A percentile compares a stretch with the other conserved stretches of the same genome.
Evolutionary conservation across 2,888 invertebrate genomes (phyloP).

Genomic region (Acleris cristana): DNA sequence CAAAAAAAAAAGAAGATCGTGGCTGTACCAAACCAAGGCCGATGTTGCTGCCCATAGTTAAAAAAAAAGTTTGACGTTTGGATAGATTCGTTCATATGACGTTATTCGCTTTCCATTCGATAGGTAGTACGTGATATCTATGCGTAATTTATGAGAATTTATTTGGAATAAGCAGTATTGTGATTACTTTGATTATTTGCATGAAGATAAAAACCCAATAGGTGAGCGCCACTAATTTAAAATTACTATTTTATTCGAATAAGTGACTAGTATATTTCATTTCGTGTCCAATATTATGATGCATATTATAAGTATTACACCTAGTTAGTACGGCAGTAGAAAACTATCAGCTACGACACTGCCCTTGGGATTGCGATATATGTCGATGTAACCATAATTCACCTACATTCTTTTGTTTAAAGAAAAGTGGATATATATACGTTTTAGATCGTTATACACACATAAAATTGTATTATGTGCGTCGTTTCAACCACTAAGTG

Average conservation of each 20-base stretch:
- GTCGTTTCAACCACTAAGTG: too few relatives aligned
- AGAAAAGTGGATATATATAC: too few relatives aligned
- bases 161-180: constrained; percentile 20
- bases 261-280: constrained; percentile 13
- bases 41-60: not conserved
- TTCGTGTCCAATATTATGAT: constrained; percentile 20
- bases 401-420: too few relatives aligned
- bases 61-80: constrained; percentile 15
- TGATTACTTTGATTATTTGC: constrained; percentile 12
- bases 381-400: not conserved
- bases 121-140: constrained; percentile 17
- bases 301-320: not conserved
- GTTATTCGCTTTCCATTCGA: constrained; percentile 26
- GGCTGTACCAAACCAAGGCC: not conserved
- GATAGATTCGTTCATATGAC: not conserved
- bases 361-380: not conserved
- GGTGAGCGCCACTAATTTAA: constrained; percentile 5
- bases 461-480: too few relatives aligned
- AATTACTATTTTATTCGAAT: not conserved
- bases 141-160: constrained; percentile 15
- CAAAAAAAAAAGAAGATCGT: not conserved
- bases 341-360: constrained; percentile 9
- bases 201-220: constrained; percentile 19
- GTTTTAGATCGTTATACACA: too few relatives aligned
- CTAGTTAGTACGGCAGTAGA: constrained; percentile 16